phyloP scores from a whole-genome alignment of 2,113 vertebrate species.

The Tamias sibiricus region DNA sequence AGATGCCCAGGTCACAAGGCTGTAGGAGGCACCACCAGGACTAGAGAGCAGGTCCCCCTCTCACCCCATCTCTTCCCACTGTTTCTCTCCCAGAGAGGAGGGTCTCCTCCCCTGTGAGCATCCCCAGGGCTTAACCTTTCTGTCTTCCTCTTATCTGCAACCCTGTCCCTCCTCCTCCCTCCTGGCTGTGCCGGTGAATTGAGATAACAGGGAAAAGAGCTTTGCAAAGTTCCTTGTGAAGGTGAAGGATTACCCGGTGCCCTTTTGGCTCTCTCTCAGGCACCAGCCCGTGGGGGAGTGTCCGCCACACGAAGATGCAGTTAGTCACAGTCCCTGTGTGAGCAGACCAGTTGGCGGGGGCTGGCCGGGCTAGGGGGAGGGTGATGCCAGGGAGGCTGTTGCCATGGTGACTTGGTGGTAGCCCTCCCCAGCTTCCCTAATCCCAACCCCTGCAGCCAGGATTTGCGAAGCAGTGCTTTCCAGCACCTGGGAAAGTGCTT shows the following conservation, averaged over 20 bases:
- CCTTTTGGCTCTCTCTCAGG: not conserved
- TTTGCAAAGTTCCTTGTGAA: conserved; percentile 20
- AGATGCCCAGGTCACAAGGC: not conserved
- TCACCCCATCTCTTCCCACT: not conserved
- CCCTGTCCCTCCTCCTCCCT: not conserved
- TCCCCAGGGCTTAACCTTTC: not conserved
- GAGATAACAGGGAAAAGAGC: not conserved
- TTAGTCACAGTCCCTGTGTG: conserved; percentile 55
- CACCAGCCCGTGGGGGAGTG: conserved; percentile 41
- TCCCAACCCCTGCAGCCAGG: conserved; percentile 72
- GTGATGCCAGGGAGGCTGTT: conserved; percentile 73
- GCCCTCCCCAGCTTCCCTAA: conserved; percentile 71
- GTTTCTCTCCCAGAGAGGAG: not conserved
- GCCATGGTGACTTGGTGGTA: conserved; percentile 75
- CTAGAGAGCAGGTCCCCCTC: not conserved
- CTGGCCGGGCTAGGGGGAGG: conserved; percentile 70
- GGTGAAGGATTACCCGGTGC: not conserved
- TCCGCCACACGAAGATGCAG: conserved; percentile 52
- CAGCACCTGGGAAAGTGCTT: conserved; percentile 52
- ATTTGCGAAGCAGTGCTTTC: conserved; percentile 55
- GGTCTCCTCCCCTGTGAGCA: not conserved
- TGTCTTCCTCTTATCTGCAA: not conserved
- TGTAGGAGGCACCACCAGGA: not conserved
- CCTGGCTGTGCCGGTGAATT: not conserved
- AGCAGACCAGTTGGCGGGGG: conserved; percentile 77